Percentiles rank a stretch among this genome's conserved stretches.
These are phyloP conservation scores for Intellagama lesueurii DNA, from an alignment of 2,797 vertebrate genomes.

Conservation along the genomic window DNA sequence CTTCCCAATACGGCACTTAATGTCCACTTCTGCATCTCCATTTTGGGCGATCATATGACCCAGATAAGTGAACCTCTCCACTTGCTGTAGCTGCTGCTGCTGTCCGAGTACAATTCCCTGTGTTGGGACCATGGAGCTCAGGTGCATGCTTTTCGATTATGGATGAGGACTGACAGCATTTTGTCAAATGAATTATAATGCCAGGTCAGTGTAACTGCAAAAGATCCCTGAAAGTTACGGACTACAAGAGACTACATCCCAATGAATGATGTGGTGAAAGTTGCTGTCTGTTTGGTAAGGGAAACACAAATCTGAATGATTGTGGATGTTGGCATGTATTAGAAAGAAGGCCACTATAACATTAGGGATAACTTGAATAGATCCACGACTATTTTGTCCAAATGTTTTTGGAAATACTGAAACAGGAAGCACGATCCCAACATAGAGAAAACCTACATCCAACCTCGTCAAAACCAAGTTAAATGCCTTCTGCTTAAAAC, in stretches of 20 bases:
- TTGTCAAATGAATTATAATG: neutral
- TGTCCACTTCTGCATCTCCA: no score
- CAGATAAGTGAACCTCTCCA: no score
- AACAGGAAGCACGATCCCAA: no score
- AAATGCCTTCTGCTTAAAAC: neutral
- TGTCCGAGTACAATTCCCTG: no score
- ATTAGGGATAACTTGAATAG: neutral
- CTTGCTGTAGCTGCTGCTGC: no score
- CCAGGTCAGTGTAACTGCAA: neutral
- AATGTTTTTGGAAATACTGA: neutral
- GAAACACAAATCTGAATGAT: neutral
- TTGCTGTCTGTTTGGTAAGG: neutral
- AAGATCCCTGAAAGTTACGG: neutral
- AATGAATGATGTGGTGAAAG: neutral
- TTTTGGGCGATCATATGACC: no score
- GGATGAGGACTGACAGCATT: neutral
- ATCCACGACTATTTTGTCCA: neutral
- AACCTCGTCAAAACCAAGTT: neutral
- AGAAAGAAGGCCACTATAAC: neutral
- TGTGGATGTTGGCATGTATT: neutral
- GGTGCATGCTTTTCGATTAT: neutral
- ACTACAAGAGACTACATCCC: neutral
- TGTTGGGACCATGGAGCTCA: no score
- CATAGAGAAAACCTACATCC: neutral
- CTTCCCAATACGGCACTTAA: no score